Percentiles rank a stretch among this genome's conserved stretches.
phyloP scores from a whole-genome alignment of 2,113 vertebrate genomes.

The Paracanthobrama guichenoti region DNA sequence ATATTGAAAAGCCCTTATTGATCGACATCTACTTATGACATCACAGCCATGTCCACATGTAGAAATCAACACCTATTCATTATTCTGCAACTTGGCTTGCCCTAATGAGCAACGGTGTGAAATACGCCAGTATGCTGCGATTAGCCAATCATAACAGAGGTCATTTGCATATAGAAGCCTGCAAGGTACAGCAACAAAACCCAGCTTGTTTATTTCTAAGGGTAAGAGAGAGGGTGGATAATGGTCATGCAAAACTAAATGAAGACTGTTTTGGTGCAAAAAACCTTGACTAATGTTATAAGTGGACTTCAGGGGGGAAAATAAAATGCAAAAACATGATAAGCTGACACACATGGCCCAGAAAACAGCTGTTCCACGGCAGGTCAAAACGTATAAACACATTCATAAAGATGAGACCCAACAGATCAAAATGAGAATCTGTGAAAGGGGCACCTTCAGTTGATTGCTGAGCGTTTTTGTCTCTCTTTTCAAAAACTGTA shows the following conservation, averaged over 20 bases:
- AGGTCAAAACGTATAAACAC: constrained; percentile 45
- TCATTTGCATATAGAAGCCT: not conserved
- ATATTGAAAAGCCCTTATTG: not conserved
- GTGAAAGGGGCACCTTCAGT: constrained; percentile 53
- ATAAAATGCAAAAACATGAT: not conserved
- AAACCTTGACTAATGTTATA: constrained; percentile 24
- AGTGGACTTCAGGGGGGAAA: not conserved
- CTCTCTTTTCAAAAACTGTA: constrained; percentile 48
- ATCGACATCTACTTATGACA: not conserved
- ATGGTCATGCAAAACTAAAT: not conserved
- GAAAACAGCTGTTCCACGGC: constrained; percentile 38
- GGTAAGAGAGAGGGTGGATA: not conserved
- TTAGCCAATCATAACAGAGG: constrained; percentile 15
- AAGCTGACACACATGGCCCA: constrained; percentile 24
- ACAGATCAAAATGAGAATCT: constrained; percentile 54
- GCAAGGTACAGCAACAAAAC: not conserved
- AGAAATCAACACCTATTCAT: not conserved
- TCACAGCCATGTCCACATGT: not conserved
- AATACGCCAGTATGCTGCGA: not conserved
- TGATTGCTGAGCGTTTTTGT: constrained; percentile 47
- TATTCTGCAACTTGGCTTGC: not conserved
- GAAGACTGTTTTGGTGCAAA: not conserved
- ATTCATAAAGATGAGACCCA: constrained; percentile 59
- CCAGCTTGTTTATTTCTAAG: not conserved
- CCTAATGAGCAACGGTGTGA: not conserved